Conservation (phyloP, 2,888 invertebrate species). For the Synergus japonicus region DNA sequence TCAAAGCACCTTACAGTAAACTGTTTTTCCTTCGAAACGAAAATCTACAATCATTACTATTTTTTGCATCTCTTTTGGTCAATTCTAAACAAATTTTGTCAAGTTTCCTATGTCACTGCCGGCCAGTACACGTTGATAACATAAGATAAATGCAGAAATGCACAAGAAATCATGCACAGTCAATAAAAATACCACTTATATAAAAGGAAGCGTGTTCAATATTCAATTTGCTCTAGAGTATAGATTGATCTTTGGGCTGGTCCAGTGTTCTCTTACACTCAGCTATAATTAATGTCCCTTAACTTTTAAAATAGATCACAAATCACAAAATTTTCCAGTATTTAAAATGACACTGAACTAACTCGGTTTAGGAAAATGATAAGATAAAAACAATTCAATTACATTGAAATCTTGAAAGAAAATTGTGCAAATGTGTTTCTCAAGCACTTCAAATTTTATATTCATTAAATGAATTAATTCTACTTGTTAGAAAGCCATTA, state of each 20-base stretch:
- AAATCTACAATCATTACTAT: not conserved
- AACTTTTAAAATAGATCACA: conserved; percentile 26
- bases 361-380: not conserved
- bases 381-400: conserved; percentile 2
- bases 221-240: conserved; percentile 28
- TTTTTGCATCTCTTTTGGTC: not conserved
- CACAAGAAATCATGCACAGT: conserved; percentile 10
- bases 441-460: conserved; percentile 10
- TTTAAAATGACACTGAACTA: not conserved
- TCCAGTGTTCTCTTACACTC: conserved; percentile 31
- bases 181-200: conserved; percentile 30
- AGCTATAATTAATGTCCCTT: conserved; percentile 35
- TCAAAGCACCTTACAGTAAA: conserved; percentile 10
- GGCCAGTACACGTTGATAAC: not conserved
- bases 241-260: conserved; percentile 40
- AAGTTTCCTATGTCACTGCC: not conserved
- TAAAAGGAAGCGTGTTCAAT: conserved; percentile 38
- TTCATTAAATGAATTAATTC: not conserved
- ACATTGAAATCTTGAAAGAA: not conserved
- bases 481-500: not conserved
- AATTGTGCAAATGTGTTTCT: not conserved
- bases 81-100: conserved; percentile 14
- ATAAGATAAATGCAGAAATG: conserved; percentile 34
- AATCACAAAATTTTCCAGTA: conserved; percentile 2
- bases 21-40: not conserved